Conservation (phyloP, 2,888 invertebrate species). For the Chrysina gloriosa region DNA sequence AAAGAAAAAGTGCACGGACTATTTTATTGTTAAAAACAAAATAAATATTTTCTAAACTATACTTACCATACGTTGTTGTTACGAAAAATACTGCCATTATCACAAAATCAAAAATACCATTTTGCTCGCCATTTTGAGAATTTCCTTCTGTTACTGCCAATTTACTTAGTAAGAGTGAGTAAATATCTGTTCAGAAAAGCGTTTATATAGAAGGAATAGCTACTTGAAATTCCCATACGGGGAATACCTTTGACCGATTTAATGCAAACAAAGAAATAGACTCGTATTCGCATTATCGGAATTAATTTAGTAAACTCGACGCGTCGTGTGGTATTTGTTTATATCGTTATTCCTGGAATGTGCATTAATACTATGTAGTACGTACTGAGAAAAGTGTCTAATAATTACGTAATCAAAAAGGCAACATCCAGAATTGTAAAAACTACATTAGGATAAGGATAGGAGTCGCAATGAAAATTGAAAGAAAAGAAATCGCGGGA, state of each 20-base stretch:
- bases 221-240: not conserved
- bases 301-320: not conserved
- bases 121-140: not conserved
- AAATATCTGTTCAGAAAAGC: not conserved
- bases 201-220: not conserved
- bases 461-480: too few relatives aligned
- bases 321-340: too few relatives aligned
- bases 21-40: too few relatives aligned
- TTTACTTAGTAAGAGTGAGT: not conserved
- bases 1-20: not conserved
- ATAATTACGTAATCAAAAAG: too few relatives aligned
- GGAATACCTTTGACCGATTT: not conserved
- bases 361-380: not conserved
- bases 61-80: not conserved
- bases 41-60: too few relatives aligned
- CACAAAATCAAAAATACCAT: not conserved
- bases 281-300: not conserved
- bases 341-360: conserved; percentile 1
- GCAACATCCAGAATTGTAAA: too few relatives aligned
- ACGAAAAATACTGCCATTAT: not conserved
- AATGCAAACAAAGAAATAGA: not conserved
- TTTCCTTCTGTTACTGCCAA: not conserved
- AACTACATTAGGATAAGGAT: too few relatives aligned
- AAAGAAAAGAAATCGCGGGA: too few relatives aligned
- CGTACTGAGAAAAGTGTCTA: too few relatives aligned